Conservation (phyloP, 2,797 vertebrate genomes). For the Myotis pilosus region DNA sequence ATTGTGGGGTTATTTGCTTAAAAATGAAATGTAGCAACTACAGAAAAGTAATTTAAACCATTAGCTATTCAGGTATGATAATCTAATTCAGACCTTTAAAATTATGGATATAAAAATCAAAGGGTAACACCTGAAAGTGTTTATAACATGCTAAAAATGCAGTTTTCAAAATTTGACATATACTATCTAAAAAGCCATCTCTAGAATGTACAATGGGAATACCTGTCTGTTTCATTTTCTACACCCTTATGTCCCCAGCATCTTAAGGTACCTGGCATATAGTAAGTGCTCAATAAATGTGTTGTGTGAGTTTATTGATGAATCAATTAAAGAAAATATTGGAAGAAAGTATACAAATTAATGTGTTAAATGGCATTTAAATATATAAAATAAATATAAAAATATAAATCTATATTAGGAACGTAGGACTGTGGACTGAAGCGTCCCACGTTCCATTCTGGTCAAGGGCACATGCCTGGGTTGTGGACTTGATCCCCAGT, state of each 20-base stretch:
- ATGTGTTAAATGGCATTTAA: not conserved
- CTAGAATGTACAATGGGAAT: not conserved
- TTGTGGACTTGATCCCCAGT: too few species aligned
- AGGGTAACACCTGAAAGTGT: not conserved
- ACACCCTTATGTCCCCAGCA: not conserved
- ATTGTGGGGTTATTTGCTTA: not conserved
- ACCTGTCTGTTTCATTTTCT: not conserved
- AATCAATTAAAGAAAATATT: conserved; percentile 22
- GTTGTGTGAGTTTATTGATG: not conserved
- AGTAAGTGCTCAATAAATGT: not conserved
- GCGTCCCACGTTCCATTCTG: too few species aligned
- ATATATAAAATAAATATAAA: too few species aligned
- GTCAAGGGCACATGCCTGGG: too few species aligned
- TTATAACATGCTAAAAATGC: not conserved
- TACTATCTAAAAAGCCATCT: not conserved
- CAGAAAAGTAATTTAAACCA: not conserved
- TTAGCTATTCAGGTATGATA: not conserved
- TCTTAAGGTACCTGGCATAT: not conserved
- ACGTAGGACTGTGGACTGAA: too few species aligned
- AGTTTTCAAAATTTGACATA: not conserved
- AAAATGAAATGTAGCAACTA: not conserved
- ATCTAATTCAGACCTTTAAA: not conserved
- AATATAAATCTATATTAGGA: too few species aligned
- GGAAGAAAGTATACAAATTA: not conserved
- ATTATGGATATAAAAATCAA: not conserved